phyloP scores from a whole-genome alignment of 2,113 vertebrate species.

The Azemiops feae region DNA sequence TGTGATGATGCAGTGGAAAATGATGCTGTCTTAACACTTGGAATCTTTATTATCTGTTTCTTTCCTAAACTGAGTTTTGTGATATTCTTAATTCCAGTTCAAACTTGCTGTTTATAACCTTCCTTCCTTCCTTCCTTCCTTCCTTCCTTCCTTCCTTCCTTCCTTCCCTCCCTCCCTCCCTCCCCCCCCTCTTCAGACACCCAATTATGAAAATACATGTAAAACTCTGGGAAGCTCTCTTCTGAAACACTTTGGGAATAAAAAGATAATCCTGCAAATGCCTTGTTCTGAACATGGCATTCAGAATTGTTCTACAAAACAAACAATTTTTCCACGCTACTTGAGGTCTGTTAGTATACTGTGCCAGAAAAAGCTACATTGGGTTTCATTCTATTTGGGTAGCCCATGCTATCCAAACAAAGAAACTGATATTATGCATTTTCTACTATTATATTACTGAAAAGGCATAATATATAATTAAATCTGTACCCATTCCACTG shows the following conservation, averaged over 20 bases:
- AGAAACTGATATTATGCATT: not conserved
- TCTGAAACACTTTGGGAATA: not conserved
- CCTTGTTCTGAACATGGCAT: slow-evolving; percentile 8
- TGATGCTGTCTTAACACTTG: not conserved
- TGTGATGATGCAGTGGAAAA: not conserved
- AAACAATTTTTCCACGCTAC: not conserved
- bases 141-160: not conserved
- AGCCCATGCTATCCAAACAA: not conserved
- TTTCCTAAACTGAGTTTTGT: not conserved
- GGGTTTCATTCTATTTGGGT: not conserved
- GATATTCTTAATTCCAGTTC: not conserved
- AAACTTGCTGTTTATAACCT: not conserved
- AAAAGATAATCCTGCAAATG: not conserved
- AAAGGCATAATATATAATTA: not conserved
- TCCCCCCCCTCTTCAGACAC: slow-evolving; percentile 1
- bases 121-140: not conserved
- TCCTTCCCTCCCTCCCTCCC: not conserved
- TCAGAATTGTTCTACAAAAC: not conserved
- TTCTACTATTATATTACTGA: not conserved
- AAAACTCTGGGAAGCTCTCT: not conserved
- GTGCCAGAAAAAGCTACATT: not conserved
- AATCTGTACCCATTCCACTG: not conserved
- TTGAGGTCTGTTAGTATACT: not conserved
- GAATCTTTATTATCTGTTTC: not conserved
- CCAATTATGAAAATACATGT: not conserved